Evolutionary conservation across 2,888 invertebrate species (phyloP).

Genomic region (Marasmarcha lunaedactyla): DNA sequence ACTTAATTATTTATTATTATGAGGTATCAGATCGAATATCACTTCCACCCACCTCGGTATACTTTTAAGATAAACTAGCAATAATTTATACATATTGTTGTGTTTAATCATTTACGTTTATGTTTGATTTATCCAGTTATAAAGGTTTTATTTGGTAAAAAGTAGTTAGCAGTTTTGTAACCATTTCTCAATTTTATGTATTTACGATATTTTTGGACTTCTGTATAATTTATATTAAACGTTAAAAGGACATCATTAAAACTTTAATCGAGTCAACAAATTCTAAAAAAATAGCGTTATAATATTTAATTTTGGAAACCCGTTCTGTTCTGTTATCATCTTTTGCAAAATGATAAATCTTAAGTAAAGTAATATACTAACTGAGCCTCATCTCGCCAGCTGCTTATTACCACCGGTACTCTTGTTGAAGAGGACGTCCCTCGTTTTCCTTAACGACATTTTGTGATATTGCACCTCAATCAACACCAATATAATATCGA

Average conservation of each 20-base stretch:
- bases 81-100: constrained; percentile 9
- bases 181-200: constrained; percentile 15
- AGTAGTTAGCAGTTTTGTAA: constrained; percentile 32
- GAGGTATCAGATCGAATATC: constrained; percentile 18
- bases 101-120: constrained; percentile 18
- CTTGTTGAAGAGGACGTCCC: neutral
- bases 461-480: constrained; percentile 6
- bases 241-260: constrained; percentile 13
- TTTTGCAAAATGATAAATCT: neutral
- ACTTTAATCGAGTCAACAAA: neutral
- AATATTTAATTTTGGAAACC: neutral
- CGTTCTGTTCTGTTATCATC: neutral
- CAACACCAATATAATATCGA: constrained; percentile 6
- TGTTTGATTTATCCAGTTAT: constrained; percentile 4
- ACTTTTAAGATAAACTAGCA: neutral
- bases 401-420: neutral
- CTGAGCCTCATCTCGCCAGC: neutral
- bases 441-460: constrained; percentile 3
- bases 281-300: neutral
- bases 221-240: constrained; percentile 26
- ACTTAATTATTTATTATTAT: constrained; percentile 49
- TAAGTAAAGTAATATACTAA: neutral
- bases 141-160: constrained; percentile 23
- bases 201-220: constrained; percentile 28
- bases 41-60: constrained; percentile 33